Evolutionary conservation across 2,797 vertebrate species (phyloP), one percentile per base, ranked within the genome.

Genomic region (Gymnothorax javanicus): DNA sequence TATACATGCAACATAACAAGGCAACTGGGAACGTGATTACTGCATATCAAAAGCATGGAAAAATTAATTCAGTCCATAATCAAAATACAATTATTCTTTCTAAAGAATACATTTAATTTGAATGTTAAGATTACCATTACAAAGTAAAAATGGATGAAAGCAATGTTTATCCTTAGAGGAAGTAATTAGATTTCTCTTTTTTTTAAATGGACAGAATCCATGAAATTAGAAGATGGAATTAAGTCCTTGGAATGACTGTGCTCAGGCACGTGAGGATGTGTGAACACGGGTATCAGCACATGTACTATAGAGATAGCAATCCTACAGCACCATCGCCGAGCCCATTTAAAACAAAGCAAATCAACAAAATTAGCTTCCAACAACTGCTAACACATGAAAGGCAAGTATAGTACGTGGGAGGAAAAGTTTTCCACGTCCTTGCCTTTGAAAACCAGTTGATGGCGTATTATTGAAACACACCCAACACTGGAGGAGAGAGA

Each of bases 371-470:
- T 8, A n/a, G 58, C 79, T 82, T 13, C 79, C 43, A 25, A 83
- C 81, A 59, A 27, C 7, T n/a, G 17, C 20, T 57, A 67, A 43
- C 59, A 43, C 7, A 23, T 20, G 7, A 77, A 77, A 43, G 60
- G 20, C 58, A 15, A 23, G n/a, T n/a, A n/a, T 43, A 9, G 13
- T 12, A 15, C 11, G 58, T 23, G 62, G 20, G 58, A 23, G 54
- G 84, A 83, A 86, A 87, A 69, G 86, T 83, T 85, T 85, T 23
- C 69, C 17, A 3, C 83, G 67, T 84, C 71, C 60, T 84, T 85
- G 87, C 71, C 87, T 87, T 87, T 87, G 87, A 87, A 81, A 85
- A 87, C 71, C 75, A 85, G 85, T 87, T 87, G 81, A 83, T 64
- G 27, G 73, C 75, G 43, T 52, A 62, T 79, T 81, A 67, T 20